Base-by-base conservation (phyloP, 2,113 vertebrate genomes). In the Spilogale gracilis region DNA sequence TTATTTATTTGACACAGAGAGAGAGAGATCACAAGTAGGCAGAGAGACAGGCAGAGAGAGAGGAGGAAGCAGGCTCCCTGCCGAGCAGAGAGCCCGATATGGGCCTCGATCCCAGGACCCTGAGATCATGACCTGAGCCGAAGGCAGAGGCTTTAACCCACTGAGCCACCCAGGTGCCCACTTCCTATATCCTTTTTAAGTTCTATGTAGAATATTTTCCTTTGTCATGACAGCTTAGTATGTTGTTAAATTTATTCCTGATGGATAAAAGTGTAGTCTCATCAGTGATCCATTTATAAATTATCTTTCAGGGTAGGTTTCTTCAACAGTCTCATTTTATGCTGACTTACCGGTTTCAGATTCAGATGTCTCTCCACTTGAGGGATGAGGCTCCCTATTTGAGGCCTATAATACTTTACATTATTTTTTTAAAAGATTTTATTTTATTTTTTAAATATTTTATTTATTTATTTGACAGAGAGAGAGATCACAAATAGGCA, bases 171-270 rank as follows among this genome's bases (percentile, higher is more conserved):
- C 38, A 38, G 38, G 38, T 38, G 38, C 38, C 38, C 38, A 95
- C 6, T 96, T 96, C 23, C 79, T 94, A n/a, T 92, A 50, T 83
- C 18, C 30, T 97, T 95, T 97, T 96, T 96, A 93, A 96, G 60
- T 96, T 97, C 71, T 95, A 61, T 87, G 32, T 80, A 83, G 67
- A 96, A 86, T 74, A 73, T 88, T 94, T 95, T 65, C 45, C n/a
- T 95, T 78, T 94, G 14, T 93, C 87, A 50, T 93, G 52, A 91
- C n/a, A 84, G 23, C 54, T 60, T 60, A 32, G 54, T 32, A 2
- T 83, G 32, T 71, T 96, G 61, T 48, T 82, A 52, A 4, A 38
- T 23, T 65, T 83, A 63, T 88, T 86, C 45, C 32, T 63, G 67
- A 10, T 83, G 56, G 56, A 88, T 67, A 63, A 69, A 95, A 97